Conservation (phyloP, 2,113 vertebrate genomes). For the Octodon degus region DNA sequence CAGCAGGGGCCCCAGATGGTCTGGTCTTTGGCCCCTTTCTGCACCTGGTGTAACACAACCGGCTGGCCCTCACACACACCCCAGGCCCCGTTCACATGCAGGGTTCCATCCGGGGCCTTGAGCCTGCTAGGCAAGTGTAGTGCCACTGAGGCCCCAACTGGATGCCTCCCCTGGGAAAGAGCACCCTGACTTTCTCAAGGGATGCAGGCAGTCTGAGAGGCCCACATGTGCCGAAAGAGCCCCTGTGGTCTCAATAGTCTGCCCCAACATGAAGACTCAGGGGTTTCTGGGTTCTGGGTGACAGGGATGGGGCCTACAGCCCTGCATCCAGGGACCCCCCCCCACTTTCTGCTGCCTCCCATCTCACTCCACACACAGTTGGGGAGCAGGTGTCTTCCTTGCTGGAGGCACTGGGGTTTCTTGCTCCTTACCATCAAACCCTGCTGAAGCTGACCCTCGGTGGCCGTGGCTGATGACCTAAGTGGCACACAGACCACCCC, state of each 20-base stretch:
- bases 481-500: neutral
- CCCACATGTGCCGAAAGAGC: neutral
- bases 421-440: neutral
- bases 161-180: neutral
- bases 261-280: neutral
- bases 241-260: rapidly evolving
- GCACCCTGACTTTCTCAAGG: neutral
- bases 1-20: neutral
- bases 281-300: neutral
- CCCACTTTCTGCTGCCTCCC: neutral
- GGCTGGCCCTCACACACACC: neutral
- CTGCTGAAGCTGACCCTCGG: neutral
- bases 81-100: neutral
- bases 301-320: neutral
- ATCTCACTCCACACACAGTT: neutral
- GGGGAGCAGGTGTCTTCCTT: neutral
- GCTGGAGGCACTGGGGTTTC: neutral
- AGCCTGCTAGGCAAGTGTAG: neutral
- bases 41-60: too few species aligned
- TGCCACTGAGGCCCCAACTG: neutral
- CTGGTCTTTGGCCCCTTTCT: neutral
- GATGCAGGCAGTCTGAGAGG: neutral
- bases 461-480: neutral
- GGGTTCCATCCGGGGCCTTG: neutral
- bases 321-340: neutral